Percentiles rank a stretch among this genome's conserved stretches.
Conservation (phyloP, 2,797 vertebrate genomes). For the Typhlichthys eigenmanni region DNA sequence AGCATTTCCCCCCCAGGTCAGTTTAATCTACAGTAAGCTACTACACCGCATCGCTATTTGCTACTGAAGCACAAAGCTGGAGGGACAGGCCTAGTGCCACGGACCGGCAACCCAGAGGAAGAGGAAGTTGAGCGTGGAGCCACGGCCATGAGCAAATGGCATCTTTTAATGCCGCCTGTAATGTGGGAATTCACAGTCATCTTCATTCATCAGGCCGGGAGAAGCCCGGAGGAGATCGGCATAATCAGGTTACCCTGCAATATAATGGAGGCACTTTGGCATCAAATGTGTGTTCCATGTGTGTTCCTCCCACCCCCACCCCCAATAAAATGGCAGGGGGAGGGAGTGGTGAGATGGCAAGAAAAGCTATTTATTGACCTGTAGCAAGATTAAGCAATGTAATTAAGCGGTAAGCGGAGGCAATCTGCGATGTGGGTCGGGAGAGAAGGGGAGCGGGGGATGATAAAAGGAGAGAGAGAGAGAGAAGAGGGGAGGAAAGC, state of each 20-base stretch:
- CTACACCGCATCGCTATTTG: not conserved
- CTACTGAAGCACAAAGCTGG: not conserved
- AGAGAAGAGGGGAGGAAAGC: constrained; percentile 22
- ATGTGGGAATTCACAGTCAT: constrained; percentile 4
- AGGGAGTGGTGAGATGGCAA: constrained; percentile 5
- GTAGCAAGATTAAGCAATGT: constrained; percentile 52
- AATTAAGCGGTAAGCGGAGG: constrained; percentile 47
- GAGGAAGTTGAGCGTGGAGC: not conserved
- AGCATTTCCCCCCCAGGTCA: not conserved
- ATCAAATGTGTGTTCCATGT: constrained; percentile 19
- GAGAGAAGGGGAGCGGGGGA: not conserved
- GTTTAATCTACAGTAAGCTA: not conserved
- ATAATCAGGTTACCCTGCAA: constrained; percentile 28
- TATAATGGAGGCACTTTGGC: constrained; percentile 24
- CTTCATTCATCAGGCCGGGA: constrained; percentile 24
- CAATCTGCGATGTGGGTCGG: constrained; percentile 36
- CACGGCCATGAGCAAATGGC: constrained; percentile 1
- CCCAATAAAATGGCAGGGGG: not conserved
- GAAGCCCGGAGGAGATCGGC: constrained; percentile 10
- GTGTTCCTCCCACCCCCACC: not conserved
- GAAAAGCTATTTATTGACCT: constrained; percentile 30
- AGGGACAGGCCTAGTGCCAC: not conserved
- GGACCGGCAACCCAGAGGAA: not conserved
- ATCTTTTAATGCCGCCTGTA: constrained; percentile 15
- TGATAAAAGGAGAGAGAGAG: not conserved